Evolutionary conservation across 2,797 vertebrate genomes (phyloP).

Genomic region (Periparus ater): DNA sequence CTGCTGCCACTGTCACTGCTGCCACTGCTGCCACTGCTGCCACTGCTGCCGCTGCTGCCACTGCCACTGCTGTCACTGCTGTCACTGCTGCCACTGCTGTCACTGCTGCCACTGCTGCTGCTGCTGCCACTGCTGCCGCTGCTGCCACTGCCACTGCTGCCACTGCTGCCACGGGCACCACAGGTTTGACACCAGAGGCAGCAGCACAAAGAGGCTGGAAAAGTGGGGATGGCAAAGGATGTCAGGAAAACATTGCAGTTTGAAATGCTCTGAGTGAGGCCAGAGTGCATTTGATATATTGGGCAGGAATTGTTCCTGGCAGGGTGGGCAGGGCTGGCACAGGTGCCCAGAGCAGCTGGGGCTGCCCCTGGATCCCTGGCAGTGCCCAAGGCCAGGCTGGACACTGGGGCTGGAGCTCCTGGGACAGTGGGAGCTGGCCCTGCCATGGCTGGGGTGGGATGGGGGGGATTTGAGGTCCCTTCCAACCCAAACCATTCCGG

Average conservation of each 20-base stretch:
- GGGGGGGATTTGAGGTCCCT: too few species aligned
- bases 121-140: too few species aligned
- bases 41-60: too few species aligned
- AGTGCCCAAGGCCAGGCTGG: neutral
- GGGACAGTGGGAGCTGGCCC: neutral
- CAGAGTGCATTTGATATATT: rapidly evolving
- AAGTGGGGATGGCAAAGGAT: neutral
- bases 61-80: too few species aligned
- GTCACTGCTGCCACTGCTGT: neutral
- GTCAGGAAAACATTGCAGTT: neutral
- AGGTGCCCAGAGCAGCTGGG: neutral
- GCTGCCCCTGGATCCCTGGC: neutral
- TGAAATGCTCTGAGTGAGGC: rapidly evolving
- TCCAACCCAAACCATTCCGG: neutral
- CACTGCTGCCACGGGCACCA: neutral
- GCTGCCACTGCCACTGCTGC: too few species aligned
- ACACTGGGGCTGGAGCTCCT: neutral
- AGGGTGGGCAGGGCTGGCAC: neutral
- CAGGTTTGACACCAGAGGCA: neutral
- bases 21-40: neutral
- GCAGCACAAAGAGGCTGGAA: neutral
- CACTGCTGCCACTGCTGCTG: neutral
- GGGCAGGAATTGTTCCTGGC: neutral
- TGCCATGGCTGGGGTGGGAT: neutral
- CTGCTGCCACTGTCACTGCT: too few species aligned